Evolutionary conservation across 2,888 invertebrate genomes (phyloP).

Genomic region (Epirrhoe alternata): DNA sequence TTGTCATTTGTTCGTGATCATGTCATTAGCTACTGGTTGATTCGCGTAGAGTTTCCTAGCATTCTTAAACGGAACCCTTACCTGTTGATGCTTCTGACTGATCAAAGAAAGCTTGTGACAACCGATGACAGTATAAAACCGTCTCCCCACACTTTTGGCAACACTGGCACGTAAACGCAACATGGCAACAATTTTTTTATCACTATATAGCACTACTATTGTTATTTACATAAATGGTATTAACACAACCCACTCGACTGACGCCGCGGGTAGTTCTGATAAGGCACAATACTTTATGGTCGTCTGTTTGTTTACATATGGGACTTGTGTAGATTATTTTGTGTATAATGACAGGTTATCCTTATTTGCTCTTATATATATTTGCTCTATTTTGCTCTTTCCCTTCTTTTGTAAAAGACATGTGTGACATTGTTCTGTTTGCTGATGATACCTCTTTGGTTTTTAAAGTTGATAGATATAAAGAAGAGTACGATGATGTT

Average conservation of each 20-base stretch:
- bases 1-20: too few relatives aligned
- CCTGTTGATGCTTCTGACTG: constrained; percentile 39
- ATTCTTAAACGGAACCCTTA: constrained; percentile 54
- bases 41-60: too few relatives aligned
- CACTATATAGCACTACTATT: not conserved
- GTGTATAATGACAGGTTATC: constrained; percentile 21
- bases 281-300: constrained; percentile 10
- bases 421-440: too few relatives aligned
- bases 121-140: constrained; percentile 62
- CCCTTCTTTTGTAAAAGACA: too few relatives aligned
- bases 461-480: too few relatives aligned
- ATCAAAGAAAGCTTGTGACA: constrained; percentile 53
- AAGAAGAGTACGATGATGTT: too few relatives aligned
- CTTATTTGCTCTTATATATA: constrained; percentile 7
- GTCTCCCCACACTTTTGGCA: constrained; percentile 55
- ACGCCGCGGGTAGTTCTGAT: constrained; percentile 16
- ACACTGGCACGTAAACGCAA: constrained; percentile 56
- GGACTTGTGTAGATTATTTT: constrained; percentile 16
- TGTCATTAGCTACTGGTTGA: too few relatives aligned
- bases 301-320: constrained; percentile 25
- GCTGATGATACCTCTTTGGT: too few relatives aligned
- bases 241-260: constrained; percentile 15
- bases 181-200: constrained; percentile 50
- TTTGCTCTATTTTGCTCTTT: too few relatives aligned
- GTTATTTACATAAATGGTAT: not conserved